phyloP scores from a whole-genome alignment of 2,888 invertebrate genomes.

The Chloromyia formosa region DNA sequence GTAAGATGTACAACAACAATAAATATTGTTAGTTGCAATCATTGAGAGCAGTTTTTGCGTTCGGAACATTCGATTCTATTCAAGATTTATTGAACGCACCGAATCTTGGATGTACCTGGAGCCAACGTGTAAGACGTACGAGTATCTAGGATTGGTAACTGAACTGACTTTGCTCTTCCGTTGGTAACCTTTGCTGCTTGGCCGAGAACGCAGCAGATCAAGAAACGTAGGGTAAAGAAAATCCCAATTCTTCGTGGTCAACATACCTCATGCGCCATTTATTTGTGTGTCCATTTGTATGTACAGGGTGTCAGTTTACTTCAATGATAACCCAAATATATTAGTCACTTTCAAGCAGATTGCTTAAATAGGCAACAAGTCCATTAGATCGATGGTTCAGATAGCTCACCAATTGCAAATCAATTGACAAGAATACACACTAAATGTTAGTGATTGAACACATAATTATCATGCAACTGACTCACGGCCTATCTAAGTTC shows the following conservation, averaged over 20 bases:
- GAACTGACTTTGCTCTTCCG: not conserved
- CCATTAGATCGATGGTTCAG: too few relatives aligned
- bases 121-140: not conserved
- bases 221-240: not conserved
- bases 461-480: too few relatives aligned
- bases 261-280: too few relatives aligned
- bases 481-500: too few relatives aligned
- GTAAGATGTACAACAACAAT: not conserved
- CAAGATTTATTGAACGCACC: constrained; percentile 16
- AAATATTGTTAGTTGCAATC: constrained; percentile 16
- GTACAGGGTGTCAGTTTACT: too few relatives aligned
- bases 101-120: not conserved
- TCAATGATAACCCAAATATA: too few relatives aligned
- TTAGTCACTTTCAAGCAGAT: too few relatives aligned
- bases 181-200: constrained; percentile 1
- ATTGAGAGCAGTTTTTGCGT: constrained; percentile 38
- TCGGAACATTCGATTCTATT: constrained; percentile 32
- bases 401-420: too few relatives aligned
- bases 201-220: not conserved
- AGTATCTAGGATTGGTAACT: not conserved
- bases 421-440: too few relatives aligned
- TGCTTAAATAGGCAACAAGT: too few relatives aligned
- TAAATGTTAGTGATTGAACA: too few relatives aligned
- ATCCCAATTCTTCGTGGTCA: not conserved
- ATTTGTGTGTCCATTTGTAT: too few relatives aligned